Base-by-base conservation (phyloP, 2,888 invertebrate species). In the Ganaspis brasiliensis region DNA sequence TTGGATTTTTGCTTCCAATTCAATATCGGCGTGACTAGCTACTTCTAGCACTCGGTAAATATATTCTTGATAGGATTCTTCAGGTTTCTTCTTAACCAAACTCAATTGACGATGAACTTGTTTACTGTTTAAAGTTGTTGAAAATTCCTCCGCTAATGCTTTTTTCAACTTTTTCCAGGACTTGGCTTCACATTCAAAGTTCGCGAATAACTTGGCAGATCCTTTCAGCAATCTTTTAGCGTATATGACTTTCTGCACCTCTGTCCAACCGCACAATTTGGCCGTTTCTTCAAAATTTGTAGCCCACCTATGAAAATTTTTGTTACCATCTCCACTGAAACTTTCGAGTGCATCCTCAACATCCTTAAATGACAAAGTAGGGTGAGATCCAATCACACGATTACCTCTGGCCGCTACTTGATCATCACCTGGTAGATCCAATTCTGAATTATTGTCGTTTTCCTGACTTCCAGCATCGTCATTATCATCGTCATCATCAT, bases 211-310 rank as follows among this genome's bases (percentile, higher is more conserved):
- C 35, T 83, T 83, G 6, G 84, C 83, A 0, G 82, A 79, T 12
- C 82, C 82, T 52, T 37, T 19, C 0, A 85, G 57, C 26, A 83
- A 57, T 70, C 63, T 73, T 59, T 81, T 83, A 1, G 81, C 80
- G 16, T 83, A 83, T 4, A 83, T 75, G 1, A 83, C 77, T 70
- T 72, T 80, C 37, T 83, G 82, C 1, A 75, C 55, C 9, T 85
- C 78, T 4, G 56, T 72, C 83, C 81, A 83, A 0, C 57, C 5
- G 24, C 83, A 83, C n/a, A 85, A 21, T 24, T 16, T 57, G 1
- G 79, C 72, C 8, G 74, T 81, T 52, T 84, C 82, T 21, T 84
- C 84, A 24, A 84, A 81, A 12, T 82, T 79, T 1, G 56, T 19
- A 0, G 82, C 31, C 82, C 81, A 84, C 26, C 63, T 24, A 16